Evolutionary conservation across 2,113 vertebrate species (phyloP), one percentile per base, ranked within the genome.

Genomic region (Vanacampus margaritifer): DNA sequence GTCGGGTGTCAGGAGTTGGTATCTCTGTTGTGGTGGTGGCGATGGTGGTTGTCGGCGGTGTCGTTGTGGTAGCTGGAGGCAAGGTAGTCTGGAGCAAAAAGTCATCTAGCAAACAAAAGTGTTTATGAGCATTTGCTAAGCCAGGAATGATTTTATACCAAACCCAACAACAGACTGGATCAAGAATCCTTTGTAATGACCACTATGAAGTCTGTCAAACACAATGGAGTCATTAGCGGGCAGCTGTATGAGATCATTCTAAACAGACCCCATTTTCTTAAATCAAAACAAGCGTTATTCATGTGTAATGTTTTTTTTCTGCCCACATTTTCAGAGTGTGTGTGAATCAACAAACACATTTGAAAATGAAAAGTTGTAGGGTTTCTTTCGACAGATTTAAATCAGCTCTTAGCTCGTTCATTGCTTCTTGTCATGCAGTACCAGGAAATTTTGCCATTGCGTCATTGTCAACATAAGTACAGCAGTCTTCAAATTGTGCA

Each of bases 1-100:
- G 60, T 59, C 87, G 86, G 1, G 76, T 88, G 36, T 91, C 53
- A 3, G 71, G 75, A 36, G 75, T 73, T 5, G 10, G 64, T 65
- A 35, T 82, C 69, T 66, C 83, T 79, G 83, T 62, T 13, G 60
- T 62, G 37, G 39, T 39, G 0, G 68, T 53, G 14, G 67, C 54
- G 16, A 32, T 59, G 32, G 36, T 37, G 1, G 66, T 81, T 7
- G 74, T 48, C 11, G 58, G 37, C 19, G 74, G 58, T 23, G 35
- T 28, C 1, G 68, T 69, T 14, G 74, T 65, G 17, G 70, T 69
- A 10, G 75, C 10, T 1, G 91, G 82, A 0, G 68, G 85, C 71
- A 84, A 76, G 39, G 94, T 95, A 67, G 92, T 95, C 82, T 92
- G 87, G 65, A 89, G 76, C 3, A 89, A 67, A 74, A 88, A 36